Percentiles rank a stretch among this genome's conserved stretches.
These are phyloP conservation scores for Rhagoletis pomonella DNA, from an alignment of 1,140 invertebrate species.

Conservation along the genomic window DNA sequence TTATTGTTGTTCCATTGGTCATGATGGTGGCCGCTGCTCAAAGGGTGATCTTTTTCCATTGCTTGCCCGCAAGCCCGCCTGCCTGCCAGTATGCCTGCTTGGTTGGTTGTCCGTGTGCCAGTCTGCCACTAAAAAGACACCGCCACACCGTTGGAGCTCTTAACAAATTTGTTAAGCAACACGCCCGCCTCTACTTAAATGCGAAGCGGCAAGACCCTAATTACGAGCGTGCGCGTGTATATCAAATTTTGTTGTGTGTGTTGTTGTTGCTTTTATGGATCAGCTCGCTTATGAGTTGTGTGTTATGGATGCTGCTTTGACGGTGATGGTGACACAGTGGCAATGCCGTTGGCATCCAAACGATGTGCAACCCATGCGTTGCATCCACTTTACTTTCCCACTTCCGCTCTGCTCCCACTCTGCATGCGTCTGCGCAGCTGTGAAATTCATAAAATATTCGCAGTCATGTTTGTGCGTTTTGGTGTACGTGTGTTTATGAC, in stretches of 20 bases:
- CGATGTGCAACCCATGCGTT: constrained; percentile 1
- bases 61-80: too few species aligned
- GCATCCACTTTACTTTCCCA: background rate
- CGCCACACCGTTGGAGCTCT: constrained; percentile 72
- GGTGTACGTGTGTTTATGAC: constrained; percentile 49
- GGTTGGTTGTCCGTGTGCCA: background rate
- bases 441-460: constrained; percentile 35
- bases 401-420: background rate
- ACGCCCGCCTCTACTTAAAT: constrained; percentile 64
- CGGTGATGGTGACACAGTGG: constrained; percentile 48
- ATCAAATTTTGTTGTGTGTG: constrained; percentile 12
- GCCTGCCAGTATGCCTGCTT: background rate
- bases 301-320: constrained; percentile 22
- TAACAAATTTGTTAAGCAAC: constrained; percentile 74
- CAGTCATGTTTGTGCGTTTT: background rate
- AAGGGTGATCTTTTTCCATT: background rate
- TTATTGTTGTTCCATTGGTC: constrained; percentile 49
- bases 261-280: background rate
- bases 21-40: constrained; percentile 32
- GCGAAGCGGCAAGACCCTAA: constrained; percentile 60
- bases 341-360: constrained; percentile 9
- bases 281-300: constrained; percentile 28
- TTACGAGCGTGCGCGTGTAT: constrained; percentile 67
- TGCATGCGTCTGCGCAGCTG: background rate
- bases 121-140: constrained; percentile 67